These are phyloP conservation scores for Actias luna DNA, from an alignment of 2,888 invertebrate genomes.

Conservation along the genomic window DNA sequence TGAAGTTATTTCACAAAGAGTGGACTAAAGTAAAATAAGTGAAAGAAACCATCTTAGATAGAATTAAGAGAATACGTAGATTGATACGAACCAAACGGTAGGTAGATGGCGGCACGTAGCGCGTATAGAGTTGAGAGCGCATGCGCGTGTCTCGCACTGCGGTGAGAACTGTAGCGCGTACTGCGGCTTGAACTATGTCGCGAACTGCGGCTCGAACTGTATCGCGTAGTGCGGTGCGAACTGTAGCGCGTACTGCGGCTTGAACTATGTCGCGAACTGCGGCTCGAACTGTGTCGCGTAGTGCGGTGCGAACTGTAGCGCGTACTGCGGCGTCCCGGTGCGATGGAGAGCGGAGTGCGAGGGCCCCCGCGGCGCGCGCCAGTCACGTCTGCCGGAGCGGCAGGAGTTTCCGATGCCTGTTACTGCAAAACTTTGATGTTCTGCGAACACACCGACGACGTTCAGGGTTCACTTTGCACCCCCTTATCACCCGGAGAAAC, in stretches of 20 bases:
- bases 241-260: not conserved
- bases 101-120: slow-evolving; percentile 18
- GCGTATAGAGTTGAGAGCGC: slow-evolving; percentile 2
- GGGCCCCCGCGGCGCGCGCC: slow-evolving; percentile 75
- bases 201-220: too few relatives aligned
- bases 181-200: too few relatives aligned
- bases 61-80: not conserved
- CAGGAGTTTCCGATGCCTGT: slow-evolving; percentile 98
- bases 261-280: too few relatives aligned
- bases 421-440: slow-evolving; percentile 93
- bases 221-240: slow-evolving; percentile 43
- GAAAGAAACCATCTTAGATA: too few relatives aligned
- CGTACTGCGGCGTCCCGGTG: slow-evolving; percentile 40
- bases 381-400: slow-evolving; percentile 99
- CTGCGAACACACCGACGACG: slow-evolving; percentile 42
- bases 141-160: slow-evolving; percentile 19
- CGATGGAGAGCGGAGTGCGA: slow-evolving; percentile 47
- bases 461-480: slow-evolving; percentile 15
- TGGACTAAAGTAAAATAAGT: too few relatives aligned
- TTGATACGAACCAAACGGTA: not conserved
- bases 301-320: slow-evolving; percentile 34
- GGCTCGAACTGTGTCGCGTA: too few relatives aligned
- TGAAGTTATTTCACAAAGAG: too few relatives aligned
- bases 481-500: not conserved
- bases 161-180: slow-evolving; percentile 36